Evolutionary conservation across 2,797 vertebrate genomes (phyloP), one percentile per base, ranked within the genome.

Genomic region (Spinibarbus caldwelli): DNA sequence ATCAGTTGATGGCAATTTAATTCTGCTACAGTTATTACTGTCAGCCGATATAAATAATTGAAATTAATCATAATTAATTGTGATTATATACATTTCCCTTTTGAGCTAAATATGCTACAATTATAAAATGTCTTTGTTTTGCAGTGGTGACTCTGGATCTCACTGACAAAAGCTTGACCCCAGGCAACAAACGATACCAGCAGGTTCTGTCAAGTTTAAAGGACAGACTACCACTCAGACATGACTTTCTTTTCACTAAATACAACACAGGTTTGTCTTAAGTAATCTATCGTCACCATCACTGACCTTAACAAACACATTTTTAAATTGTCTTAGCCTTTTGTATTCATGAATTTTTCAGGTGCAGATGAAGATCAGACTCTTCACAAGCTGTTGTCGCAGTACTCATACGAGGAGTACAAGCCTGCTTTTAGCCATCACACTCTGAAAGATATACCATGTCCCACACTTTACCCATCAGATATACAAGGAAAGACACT

Each of bases 91-190:
- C n/a, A n/a, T n/a, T n/a, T n/a, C n/a, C n/a, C n/a, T n/a, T n/a
- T n/a, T n/a, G n/a, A n/a, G n/a, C n/a, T n/a, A n/a, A n/a, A n/a
- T n/a, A n/a, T n/a, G n/a, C n/a, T n/a, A n/a, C n/a, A 45, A 54
- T 29, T 70, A 19, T 68, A 19, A 36, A 19, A 5, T 59, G 59
- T 80, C 34, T 87, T 75, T 81, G 5, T 86, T 1, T 80, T 94
- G 9, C 92, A 99, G 98, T 97, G 72, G 90, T 99, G 59, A 94
- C 93, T 64, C 86, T 99, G 84, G 94, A 98, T 83, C 91, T 99
- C 91, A 94, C 92, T 26, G 95, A 96, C 90, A 88, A 93, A 6
- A 75, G 91, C 84, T 93, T 96, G 93, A 91, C 93, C 43, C 94
- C 93, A 82, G 95, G 96, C 84, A 94, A 96, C 86, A 96, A 96